phyloP scores from a whole-genome alignment of 2,888 invertebrate species.

The Mactromeris polynyma region DNA sequence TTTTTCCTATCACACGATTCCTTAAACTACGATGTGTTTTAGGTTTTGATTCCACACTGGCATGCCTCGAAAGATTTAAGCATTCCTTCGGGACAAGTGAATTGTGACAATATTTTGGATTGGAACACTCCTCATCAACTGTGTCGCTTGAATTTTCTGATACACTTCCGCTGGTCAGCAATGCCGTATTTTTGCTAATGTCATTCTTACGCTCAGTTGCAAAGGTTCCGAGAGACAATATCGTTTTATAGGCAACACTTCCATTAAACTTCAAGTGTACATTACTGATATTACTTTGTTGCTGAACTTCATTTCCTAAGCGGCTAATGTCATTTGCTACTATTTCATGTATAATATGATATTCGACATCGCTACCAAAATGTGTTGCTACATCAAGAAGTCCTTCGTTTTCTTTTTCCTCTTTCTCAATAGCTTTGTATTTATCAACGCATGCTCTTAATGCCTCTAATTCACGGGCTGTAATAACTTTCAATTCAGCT shows the following conservation, averaged over 20 bases:
- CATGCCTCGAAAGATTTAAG: too few relatives aligned
- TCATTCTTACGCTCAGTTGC: not conserved
- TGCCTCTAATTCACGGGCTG: not conserved
- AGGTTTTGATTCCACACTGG: not conserved
- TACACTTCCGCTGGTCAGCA: not conserved
- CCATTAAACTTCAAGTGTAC: not conserved
- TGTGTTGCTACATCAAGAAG: not conserved
- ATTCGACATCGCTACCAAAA: not conserved
- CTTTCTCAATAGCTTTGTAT: not conserved
- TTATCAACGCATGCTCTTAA: not conserved
- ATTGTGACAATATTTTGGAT: not conserved
- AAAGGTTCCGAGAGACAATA: not conserved
- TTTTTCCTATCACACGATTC: not conserved
- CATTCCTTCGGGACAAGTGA: too few relatives aligned
- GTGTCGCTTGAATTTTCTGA: conserved; percentile 15
- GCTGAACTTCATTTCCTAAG: not conserved
- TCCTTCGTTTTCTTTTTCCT: not conserved
- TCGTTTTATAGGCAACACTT: not conserved
- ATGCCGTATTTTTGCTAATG: not conserved
- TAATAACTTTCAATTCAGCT: not conserved
- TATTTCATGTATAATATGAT: not conserved
- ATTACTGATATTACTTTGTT: not conserved
- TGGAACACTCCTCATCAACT: not conserved
- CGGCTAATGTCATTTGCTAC: not conserved
- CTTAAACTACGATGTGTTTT: not conserved